A percentile compares a stretch with the other conserved stretches of the same genome.
These are phyloP conservation scores for Pyrocephalus nanus DNA, from an alignment of 2,797 vertebrate genomes.

Conservation along the genomic window DNA sequence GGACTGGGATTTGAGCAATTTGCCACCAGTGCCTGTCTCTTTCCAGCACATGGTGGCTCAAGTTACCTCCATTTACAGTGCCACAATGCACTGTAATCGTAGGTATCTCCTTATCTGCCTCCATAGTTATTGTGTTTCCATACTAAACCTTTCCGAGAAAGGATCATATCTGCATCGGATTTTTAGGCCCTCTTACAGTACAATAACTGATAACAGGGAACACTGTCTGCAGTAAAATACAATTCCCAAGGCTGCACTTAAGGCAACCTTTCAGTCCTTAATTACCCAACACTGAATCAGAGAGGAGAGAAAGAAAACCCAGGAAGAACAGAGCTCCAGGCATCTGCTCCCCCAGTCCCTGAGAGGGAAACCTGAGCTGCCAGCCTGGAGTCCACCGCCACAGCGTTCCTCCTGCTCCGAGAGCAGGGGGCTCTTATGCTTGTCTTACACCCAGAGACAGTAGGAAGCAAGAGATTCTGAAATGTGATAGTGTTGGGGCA, in stretches of 20 bases:
- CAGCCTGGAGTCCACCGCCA: background rate
- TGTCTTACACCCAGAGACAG: background rate
- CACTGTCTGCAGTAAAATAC: background rate
- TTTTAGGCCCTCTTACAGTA: background rate
- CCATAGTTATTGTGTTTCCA: background rate
- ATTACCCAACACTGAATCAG: background rate
- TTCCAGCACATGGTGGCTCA: background rate
- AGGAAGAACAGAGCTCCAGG: background rate
- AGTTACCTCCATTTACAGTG: background rate
- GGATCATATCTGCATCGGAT: background rate
- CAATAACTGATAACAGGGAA: background rate
- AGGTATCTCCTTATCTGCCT: background rate
- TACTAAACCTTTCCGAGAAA: background rate
- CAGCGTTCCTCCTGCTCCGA: background rate
- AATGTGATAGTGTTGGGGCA: background rate
- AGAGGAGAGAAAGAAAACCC: slow-evolving; percentile 5
- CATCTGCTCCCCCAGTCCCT: slow-evolving; percentile 1
- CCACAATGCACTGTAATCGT: background rate
- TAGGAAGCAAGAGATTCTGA: background rate
- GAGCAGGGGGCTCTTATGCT: accelerated
- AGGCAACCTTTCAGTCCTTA: slow-evolving; percentile 32
- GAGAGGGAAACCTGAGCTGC: background rate
- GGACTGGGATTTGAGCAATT: background rate
- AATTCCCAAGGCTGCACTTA: slow-evolving; percentile 44
- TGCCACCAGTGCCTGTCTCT: background rate